Base-by-base conservation (phyloP, 2,888 invertebrate species). In the Ectemnius cavifrons region DNA sequence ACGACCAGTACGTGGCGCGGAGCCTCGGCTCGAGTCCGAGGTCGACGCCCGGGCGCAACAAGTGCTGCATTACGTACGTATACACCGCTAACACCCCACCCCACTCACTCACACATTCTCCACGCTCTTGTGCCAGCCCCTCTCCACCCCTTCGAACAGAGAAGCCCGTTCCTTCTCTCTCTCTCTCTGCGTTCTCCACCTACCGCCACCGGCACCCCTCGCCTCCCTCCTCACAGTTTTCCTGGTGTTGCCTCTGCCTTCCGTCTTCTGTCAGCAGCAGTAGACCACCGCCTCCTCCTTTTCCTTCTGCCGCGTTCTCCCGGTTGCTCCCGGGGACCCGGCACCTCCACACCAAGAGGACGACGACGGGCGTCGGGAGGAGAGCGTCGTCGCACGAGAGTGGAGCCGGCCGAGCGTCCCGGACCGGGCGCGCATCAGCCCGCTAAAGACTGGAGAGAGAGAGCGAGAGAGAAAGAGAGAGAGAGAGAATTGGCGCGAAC, bases 31-130 rank as follows among this genome's bases (percentile, higher is more conserved):
- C 84, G 86, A 86, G 86, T 80, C 79, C 80, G 89, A 90, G 90
- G 90, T 90, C 90, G 90, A 90, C 89, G 90, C 86, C 90, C 90
- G 90, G 88, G 86, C 89, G 90, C 90, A 90, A 90, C 90, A 90
- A 90, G 90, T 90, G 90, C 89, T 88, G 89, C 88, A 87, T 86
- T 88, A 85, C 84, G 82, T 82, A 83, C 84, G 84, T 86, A 85
- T 82, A 87, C 83, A 83, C 84, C 77, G 80, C 80, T 78, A 16
- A 75, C 81, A 82, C 84, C 82, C 70, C 78, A 72, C 70, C 70
- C 72, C 80, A 52, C 74, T 75, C 69, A 68, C 70, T 65, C 64
- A 78, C 66, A 79, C 77, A 77, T 56, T 73, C 63, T 61, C 67
- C 52, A 52, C 52, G n/a, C 52, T 52, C 71, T 73, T 37, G 37